A percentile compares a stretch with the other conserved stretches of the same genome.
phyloP scores from a whole-genome alignment of 2,113 vertebrate species.

The Nerophis ophidion region DNA sequence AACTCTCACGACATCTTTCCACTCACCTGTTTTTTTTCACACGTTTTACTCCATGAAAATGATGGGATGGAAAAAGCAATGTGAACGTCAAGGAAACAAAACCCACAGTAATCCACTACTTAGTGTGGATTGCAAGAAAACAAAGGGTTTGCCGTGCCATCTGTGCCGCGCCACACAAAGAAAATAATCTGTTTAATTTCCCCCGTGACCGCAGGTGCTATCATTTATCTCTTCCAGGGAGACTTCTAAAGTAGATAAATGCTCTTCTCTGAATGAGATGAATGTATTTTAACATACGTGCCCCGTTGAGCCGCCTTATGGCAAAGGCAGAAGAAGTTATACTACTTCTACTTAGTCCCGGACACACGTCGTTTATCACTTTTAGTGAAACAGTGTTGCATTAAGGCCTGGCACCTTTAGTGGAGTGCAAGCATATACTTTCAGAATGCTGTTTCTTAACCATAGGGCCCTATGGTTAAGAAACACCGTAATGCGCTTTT shows the following conservation, averaged over 20 bases:
- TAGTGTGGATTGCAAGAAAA: conserved; percentile 41
- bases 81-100: conserved; percentile 6
- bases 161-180: conserved; percentile 46
- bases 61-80: conserved; percentile 5
- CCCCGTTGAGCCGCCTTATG: conserved; percentile 37
- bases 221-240: conserved; percentile 59
- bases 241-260: conserved; percentile 60
- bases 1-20: conserved; percentile 7
- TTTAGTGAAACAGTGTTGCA: conserved; percentile 14
- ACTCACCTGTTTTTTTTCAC: conserved; percentile 38
- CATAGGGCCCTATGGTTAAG: too few relatives aligned
- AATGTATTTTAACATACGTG: conserved; percentile 50
- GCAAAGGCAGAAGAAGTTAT: conserved; percentile 7
- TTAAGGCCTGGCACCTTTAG: not conserved
- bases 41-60: conserved; percentile 17
- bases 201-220: conserved; percentile 57
- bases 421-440: not conserved
- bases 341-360: conserved; percentile 1
- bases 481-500: too few relatives aligned
- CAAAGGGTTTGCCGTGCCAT: conserved; percentile 46
- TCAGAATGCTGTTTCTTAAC: too few relatives aligned
- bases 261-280: conserved; percentile 54
- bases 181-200: conserved; percentile 68
- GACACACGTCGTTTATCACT: conserved; percentile 29
- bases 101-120: conserved; percentile 23